phyloP scores from a whole-genome alignment of 2,888 invertebrate species.

The Polydrusus tereticollis region DNA sequence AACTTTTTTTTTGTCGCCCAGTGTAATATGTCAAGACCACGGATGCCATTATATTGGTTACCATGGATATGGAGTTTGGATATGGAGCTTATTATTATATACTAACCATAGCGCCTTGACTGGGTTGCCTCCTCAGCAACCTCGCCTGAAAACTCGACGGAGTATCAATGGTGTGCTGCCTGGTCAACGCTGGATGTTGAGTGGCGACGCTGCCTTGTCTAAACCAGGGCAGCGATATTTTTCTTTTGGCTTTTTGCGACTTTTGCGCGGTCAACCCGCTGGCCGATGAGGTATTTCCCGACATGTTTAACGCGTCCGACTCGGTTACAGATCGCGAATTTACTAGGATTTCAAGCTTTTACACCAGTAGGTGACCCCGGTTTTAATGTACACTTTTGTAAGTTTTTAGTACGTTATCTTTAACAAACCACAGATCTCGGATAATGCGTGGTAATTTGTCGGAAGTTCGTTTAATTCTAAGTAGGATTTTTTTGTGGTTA shows the following conservation, averaged over 20 bases:
- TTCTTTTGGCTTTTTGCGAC: slow-evolving; percentile 81
- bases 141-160: slow-evolving; percentile 87
- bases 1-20: too few relatives aligned
- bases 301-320: slow-evolving; percentile 22
- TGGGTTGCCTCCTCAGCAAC: slow-evolving; percentile 77
- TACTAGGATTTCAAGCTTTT: not conserved
- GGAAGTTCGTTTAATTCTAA: not conserved
- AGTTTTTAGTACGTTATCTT: not conserved
- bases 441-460: not conserved
- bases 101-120: slow-evolving; percentile 70
- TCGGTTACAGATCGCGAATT: not conserved
- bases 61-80: too few relatives aligned
- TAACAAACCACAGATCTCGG: not conserved
- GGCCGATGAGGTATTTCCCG: slow-evolving; percentile 26
- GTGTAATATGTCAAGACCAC: too few relatives aligned
- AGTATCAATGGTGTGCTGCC: slow-evolving; percentile 92
- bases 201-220: slow-evolving; percentile 83
- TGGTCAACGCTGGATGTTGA: slow-evolving; percentile 80
- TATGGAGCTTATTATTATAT: too few relatives aligned
- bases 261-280: slow-evolving; percentile 47
- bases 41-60: too few relatives aligned
- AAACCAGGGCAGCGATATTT: slow-evolving; percentile 92
- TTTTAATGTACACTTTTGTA: not conserved
- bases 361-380: too few relatives aligned
- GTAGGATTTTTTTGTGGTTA: too few relatives aligned